A percentile compares a stretch with the other conserved stretches of the same genome.
Evolutionary conservation across 2,888 invertebrate genomes (phyloP).

Genomic region (Venusia cambrica): DNA sequence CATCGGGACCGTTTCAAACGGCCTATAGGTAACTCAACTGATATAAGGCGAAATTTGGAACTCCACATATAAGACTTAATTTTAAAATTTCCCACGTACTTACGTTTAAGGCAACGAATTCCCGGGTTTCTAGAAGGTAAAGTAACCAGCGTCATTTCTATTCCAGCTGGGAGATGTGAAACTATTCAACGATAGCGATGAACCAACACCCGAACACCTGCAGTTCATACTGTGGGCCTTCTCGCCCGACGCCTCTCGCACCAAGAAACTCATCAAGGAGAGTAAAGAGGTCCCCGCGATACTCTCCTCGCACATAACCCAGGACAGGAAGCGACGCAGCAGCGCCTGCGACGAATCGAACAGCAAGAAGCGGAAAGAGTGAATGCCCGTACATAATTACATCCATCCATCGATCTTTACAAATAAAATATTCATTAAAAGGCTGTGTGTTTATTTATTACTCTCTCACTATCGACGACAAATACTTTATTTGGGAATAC

Average conservation of each 20-base stretch:
- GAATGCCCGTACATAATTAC: too few species aligned
- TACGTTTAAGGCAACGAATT: constrained; percentile 1
- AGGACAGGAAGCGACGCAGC: constrained; percentile 49
- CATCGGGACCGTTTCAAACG: too few species aligned
- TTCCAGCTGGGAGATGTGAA: constrained; percentile 82
- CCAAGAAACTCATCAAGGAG: constrained; percentile 78
- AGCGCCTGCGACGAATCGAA: constrained; percentile 53
- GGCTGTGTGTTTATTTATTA: too few species aligned
- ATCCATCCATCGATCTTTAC: too few species aligned
- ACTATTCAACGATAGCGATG: constrained; percentile 83
- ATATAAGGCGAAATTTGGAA: too few species aligned
- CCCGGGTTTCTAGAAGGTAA: too few species aligned
- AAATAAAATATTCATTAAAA: too few species aligned
- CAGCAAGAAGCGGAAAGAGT: constrained; percentile 57
- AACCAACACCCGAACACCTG: constrained; percentile 85
- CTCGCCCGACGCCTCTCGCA: constrained; percentile 85
- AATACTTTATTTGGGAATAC: too few species aligned
- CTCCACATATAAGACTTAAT: too few species aligned
- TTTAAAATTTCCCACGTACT: not conserved
- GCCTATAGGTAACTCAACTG: too few species aligned
- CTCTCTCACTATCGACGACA: too few species aligned
- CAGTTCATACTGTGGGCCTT: constrained; percentile 88
- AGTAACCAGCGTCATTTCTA: too few species aligned
- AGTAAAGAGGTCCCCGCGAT: constrained; percentile 36
- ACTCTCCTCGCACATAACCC: constrained; percentile 23